Evolutionary conservation across 2,888 invertebrate genomes (phyloP).

Genomic region (Hyposoter didymator): DNA sequence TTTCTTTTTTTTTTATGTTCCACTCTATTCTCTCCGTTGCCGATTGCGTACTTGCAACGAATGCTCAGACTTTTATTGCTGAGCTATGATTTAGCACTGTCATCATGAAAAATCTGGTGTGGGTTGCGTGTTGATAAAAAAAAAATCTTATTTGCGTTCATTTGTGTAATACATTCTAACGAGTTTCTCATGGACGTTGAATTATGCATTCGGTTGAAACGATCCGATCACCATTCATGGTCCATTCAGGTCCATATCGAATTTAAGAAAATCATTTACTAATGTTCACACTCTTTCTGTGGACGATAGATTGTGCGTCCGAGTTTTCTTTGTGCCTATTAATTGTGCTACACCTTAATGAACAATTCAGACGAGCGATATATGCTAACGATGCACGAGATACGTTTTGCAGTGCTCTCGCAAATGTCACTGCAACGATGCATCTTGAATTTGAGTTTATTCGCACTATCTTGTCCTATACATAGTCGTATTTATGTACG

Average conservation of each 20-base stretch:
- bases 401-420: slow-evolving; percentile 9
- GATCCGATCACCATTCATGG: not conserved
- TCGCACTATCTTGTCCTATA: slow-evolving; percentile 21
- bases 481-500: slow-evolving; percentile 4
- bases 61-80: slow-evolving; percentile 34
- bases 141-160: slow-evolving; percentile 17
- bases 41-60: not conserved
- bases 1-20: not conserved
- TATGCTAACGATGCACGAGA: not conserved
- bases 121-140: not conserved
- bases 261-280: slow-evolving; percentile 51
- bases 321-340: too few species aligned
- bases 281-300: slow-evolving; percentile 7
- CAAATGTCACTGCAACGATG: slow-evolving; percentile 28
- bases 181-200: not conserved
- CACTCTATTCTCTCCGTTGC: slow-evolving; percentile 8
- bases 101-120: slow-evolving; percentile 7
- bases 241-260: slow-evolving; percentile 12
- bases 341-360: too few species aligned
- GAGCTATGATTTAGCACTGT: slow-evolving; percentile 24
- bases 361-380: too few species aligned
- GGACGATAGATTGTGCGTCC: not conserved
- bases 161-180: not conserved
- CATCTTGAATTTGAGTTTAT: slow-evolving; percentile 52
- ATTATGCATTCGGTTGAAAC: slow-evolving; percentile 5